A percentile compares a stretch with the other conserved stretches of the same genome.
Evolutionary conservation across 2,113 vertebrate species (phyloP).

Genomic region (Pitta sordida): DNA sequence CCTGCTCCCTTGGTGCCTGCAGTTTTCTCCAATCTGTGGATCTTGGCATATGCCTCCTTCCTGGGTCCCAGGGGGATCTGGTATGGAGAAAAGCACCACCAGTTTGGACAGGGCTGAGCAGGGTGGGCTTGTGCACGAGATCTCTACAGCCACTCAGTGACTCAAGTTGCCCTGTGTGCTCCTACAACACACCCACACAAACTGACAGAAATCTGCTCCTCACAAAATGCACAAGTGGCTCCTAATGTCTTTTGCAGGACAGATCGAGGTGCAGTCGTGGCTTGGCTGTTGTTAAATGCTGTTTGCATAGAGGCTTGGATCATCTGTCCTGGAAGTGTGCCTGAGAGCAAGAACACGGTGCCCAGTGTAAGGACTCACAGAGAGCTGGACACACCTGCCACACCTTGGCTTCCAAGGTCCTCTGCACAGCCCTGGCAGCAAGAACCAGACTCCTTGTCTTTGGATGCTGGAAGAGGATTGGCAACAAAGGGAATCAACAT

Average conservation of each 20-base stretch:
- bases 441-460: not conserved
- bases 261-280: not conserved
- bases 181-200: not conserved
- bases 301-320: not conserved
- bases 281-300: not conserved
- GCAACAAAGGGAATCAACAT: not conserved
- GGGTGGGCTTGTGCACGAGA: not conserved
- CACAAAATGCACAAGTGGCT: not conserved
- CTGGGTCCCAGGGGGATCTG: not conserved
- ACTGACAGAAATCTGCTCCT: not conserved
- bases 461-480: not conserved
- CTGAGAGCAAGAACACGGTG: fast-evolving
- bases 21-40: not conserved
- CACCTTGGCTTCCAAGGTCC: not conserved
- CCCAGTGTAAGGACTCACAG: not conserved
- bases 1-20: not conserved
- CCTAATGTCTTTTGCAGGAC: not conserved
- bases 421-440: not conserved
- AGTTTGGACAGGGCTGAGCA: not conserved
- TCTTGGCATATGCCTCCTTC: not conserved
- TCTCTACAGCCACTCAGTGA: not conserved
- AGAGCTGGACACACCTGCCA: not conserved
- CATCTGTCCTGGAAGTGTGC: not conserved
- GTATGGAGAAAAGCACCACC: not conserved
- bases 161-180: not conserved